Evolutionary conservation across 2,888 invertebrate species (phyloP).

Genomic region (Tuberolachnus salignus): DNA sequence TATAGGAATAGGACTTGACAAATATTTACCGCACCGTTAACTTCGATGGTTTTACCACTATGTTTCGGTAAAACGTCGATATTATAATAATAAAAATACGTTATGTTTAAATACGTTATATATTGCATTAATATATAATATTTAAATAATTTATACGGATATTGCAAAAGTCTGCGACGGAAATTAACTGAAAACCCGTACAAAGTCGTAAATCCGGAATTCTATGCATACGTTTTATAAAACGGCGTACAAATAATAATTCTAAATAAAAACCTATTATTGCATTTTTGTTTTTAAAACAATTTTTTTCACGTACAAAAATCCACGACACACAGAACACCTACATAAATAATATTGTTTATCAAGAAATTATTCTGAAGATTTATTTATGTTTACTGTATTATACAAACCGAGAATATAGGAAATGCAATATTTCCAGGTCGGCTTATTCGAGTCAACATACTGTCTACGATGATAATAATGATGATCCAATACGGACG

Average conservation of each 20-base stretch:
- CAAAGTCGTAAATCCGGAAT: too few species aligned
- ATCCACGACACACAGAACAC: background rate
- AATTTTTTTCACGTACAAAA: too few species aligned
- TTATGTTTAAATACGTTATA: background rate
- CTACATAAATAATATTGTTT: background rate
- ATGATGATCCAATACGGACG: background rate
- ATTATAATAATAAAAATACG: slow-evolving; percentile 5
- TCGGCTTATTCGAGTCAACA: background rate
- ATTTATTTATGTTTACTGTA: too few species aligned
- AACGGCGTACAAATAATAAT: too few species aligned
- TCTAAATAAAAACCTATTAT: too few species aligned
- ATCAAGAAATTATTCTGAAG: too few species aligned
- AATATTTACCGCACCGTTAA: background rate
- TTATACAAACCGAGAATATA: background rate
- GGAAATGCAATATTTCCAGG: too few species aligned
- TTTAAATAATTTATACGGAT: too few species aligned
- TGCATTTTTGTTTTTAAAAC: too few species aligned
- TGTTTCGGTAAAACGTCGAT: background rate
- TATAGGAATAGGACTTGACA: background rate
- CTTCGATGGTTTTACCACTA: background rate
- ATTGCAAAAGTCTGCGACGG: too few species aligned
- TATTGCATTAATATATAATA: too few species aligned
- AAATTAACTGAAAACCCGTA: background rate
- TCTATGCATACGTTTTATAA: too few species aligned
- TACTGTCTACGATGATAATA: slow-evolving; percentile 14